phyloP scores from a whole-genome alignment of 2,113 vertebrate genomes.

The Vimba vimba region DNA sequence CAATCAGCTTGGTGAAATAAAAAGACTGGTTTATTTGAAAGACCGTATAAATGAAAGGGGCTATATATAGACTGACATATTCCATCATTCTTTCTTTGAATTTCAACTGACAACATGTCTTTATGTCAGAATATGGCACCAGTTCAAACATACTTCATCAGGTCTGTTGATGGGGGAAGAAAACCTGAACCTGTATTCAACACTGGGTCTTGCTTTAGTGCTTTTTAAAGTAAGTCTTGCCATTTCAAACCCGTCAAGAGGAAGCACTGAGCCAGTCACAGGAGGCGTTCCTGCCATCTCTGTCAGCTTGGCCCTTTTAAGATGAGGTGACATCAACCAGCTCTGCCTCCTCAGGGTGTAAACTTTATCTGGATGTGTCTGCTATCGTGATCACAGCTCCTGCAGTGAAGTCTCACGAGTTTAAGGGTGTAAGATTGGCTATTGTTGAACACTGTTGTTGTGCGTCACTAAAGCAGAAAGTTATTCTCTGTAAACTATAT shows the following conservation, averaged over 20 bases:
- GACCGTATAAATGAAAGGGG: no score
- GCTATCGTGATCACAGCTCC: slow-evolving; percentile 31
- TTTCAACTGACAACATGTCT: no score
- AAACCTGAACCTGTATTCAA: neutral
- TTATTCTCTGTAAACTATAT: neutral
- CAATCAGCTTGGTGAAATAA: no score
- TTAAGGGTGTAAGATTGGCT: slow-evolving; percentile 37
- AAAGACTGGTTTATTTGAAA: no score
- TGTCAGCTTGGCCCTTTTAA: slow-evolving; percentile 24
- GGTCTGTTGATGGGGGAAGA: neutral
- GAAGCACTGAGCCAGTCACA: slow-evolving; percentile 6
- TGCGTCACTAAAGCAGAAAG: neutral
- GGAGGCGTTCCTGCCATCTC: neutral
- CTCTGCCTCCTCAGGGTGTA: slow-evolving; percentile 23
- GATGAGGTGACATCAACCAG: slow-evolving; percentile 19
- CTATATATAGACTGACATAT: no score
- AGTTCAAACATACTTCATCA: no score
- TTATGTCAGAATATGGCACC: no score
- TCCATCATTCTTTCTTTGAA: no score
- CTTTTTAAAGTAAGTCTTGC: neutral
- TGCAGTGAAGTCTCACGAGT: slow-evolving; percentile 30
- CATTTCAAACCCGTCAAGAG: neutral
- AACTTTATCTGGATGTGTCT: slow-evolving; percentile 27
- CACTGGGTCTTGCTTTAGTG: neutral
- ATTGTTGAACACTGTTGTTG: neutral